phyloP scores from a whole-genome alignment of 2,797 vertebrate species.

The Clarias platycephalus region DNA sequence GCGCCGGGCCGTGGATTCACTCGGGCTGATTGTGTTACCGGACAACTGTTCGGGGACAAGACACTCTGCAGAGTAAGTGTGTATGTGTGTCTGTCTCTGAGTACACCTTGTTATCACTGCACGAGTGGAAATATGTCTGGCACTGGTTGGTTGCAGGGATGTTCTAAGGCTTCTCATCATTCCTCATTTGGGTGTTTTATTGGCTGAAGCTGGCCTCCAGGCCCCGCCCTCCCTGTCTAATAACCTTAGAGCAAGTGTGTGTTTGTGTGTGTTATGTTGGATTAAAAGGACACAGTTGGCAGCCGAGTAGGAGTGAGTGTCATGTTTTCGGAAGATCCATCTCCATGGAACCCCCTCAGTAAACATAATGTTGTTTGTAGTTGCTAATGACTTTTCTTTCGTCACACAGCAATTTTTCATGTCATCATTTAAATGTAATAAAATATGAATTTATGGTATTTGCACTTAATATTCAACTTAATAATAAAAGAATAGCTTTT shows the following conservation, averaged over 20 bases:
- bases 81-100: conserved; percentile 39
- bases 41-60: conserved; percentile 61
- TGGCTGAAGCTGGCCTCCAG: neutral
- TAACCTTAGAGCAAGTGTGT: conserved; percentile 38
- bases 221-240: neutral
- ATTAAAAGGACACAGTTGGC: conserved; percentile 44
- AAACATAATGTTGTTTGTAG: conserved; percentile 31
- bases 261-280: conserved; percentile 14
- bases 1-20: conserved; percentile 77
- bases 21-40: conserved; percentile 80
- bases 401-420: neutral
- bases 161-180: neutral
- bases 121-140: conserved; percentile 25
- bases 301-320: conserved; percentile 26
- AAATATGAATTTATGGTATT: neutral
- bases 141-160: conserved; percentile 41
- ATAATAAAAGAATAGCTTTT: neutral
- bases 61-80: conserved; percentile 82
- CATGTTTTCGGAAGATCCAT: conserved; percentile 29
- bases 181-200: conserved; percentile 50
- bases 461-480: neutral
- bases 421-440: neutral
- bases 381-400: neutral
- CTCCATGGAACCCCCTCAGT: conserved; percentile 35
- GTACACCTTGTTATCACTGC: conserved; percentile 22